Conservation (phyloP, 2,888 invertebrate species). For the Hydriomena furcata region DNA sequence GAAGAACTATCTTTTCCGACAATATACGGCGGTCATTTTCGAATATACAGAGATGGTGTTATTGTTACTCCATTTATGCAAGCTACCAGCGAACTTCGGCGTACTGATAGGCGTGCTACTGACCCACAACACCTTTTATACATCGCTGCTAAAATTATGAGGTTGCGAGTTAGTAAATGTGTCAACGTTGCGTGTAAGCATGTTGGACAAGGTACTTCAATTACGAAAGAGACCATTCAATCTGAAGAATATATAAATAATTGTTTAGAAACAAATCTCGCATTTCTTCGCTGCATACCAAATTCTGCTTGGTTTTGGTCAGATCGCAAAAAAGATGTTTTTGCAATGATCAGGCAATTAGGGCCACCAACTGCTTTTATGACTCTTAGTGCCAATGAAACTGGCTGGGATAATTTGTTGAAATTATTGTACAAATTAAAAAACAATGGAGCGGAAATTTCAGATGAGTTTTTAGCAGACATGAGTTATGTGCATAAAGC, state of each 20-base stretch:
- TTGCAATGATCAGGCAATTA: constrained; percentile 58
- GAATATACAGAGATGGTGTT: constrained; percentile 40
- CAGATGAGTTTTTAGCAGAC: constrained; percentile 32
- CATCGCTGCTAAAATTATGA: constrained; percentile 34
- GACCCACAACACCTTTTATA: constrained; percentile 44
- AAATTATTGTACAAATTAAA: constrained; percentile 49
- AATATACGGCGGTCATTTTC: constrained; percentile 46
- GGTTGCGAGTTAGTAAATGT: constrained; percentile 32
- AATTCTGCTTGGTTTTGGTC: constrained; percentile 57
- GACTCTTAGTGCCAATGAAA: constrained; percentile 60
- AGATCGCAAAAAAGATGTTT: constrained; percentile 53
- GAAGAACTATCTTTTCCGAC: constrained; percentile 57
- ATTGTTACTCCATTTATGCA: constrained; percentile 38
- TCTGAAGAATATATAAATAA: constrained; percentile 45
- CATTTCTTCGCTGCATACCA: constrained; percentile 52
- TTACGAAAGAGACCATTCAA: constrained; percentile 46
- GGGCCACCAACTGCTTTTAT: constrained; percentile 57
- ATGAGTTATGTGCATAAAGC: constrained; percentile 37
- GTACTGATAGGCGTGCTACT: constrained; percentile 47
- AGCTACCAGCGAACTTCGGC: constrained; percentile 42
- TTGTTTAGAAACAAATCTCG: constrained; percentile 49
- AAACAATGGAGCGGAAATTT: constrained; percentile 37
- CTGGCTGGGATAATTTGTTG: constrained; percentile 46
- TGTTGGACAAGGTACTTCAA: constrained; percentile 40
- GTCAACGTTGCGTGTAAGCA: constrained; percentile 37